These are phyloP conservation scores for Lissonota sp. DNA, from an alignment of 2,888 invertebrate genomes.

Conservation along the genomic window DNA sequence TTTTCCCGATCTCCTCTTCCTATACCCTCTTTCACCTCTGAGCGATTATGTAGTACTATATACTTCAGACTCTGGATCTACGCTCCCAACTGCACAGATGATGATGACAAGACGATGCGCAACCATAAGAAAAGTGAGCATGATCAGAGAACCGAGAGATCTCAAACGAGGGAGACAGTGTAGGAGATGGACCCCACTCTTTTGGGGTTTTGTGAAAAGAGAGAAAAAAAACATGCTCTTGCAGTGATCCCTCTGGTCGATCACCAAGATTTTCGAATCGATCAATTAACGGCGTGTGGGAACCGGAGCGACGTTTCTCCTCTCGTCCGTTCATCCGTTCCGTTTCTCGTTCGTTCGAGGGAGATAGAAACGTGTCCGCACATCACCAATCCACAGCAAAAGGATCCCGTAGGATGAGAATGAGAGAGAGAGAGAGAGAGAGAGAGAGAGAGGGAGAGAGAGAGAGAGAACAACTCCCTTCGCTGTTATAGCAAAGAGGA, in stretches of 20 bases:
- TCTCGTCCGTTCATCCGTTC: conserved; percentile 73
- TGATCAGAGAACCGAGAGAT: conserved; percentile 17
- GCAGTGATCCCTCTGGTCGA: conserved; percentile 75
- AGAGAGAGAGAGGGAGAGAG: conserved; percentile 38
- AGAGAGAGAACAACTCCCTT: conserved; percentile 47
- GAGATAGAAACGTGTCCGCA: conserved; percentile 72
- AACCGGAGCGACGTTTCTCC: conserved; percentile 77
- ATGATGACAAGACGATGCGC: conserved; percentile 56
- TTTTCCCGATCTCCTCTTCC: conserved; percentile 51
- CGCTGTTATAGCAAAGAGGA: conserved; percentile 7
- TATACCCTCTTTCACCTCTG: conserved; percentile 44
- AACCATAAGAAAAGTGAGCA: conserved; percentile 32
- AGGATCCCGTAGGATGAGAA: conserved; percentile 15
- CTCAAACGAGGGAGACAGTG: conserved; percentile 22
- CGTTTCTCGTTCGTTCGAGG: conserved; percentile 64
- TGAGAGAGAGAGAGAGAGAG: conserved; percentile 7
- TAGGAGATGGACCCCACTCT: background rate
- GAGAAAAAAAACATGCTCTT: conserved; percentile 54
- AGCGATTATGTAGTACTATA: conserved; percentile 53
- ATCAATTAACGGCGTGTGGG: conserved; percentile 84
- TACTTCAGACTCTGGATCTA: background rate
- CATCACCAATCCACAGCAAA: conserved; percentile 73
- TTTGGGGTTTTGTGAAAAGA: conserved; percentile 21
- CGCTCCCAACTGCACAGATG: background rate
- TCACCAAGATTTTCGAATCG: conserved; percentile 83